These are phyloP conservation scores for Melanotaenia trifasciata DNA, from an alignment of 2,797 vertebrate species.

Conservation along the genomic window DNA sequence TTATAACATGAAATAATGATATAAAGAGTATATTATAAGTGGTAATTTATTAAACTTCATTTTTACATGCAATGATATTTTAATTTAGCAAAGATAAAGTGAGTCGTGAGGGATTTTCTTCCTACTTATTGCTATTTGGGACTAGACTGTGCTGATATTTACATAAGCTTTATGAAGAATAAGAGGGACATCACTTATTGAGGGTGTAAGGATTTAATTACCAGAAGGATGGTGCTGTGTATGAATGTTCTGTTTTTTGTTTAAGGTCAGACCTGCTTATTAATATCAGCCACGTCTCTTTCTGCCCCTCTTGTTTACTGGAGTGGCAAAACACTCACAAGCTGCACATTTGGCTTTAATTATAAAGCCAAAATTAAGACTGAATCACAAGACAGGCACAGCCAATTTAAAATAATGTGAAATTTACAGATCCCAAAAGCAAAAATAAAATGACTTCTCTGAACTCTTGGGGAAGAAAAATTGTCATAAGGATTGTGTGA, in stretches of 20 bases:
- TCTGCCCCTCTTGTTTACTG: background rate
- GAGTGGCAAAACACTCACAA: background rate
- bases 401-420: conserved; percentile 10
- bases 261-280: background rate
- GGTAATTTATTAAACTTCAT: background rate
- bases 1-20: background rate
- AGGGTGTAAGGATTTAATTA: background rate
- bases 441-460: background rate
- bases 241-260: background rate
- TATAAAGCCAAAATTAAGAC: background rate
- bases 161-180: background rate
- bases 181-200: background rate
- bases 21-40: background rate
- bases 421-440: background rate
- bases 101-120: background rate
- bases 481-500: too few species aligned
- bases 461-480: background rate
- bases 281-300: background rate
- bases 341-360: background rate
- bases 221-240: background rate
- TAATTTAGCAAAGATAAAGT: too few species aligned
- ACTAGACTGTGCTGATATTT: background rate
- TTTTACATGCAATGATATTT: background rate
- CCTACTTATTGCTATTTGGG: background rate
- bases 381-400: background rate